Conservation (phyloP, 2,888 invertebrate species). For the Yponomeuta malinellus region DNA sequence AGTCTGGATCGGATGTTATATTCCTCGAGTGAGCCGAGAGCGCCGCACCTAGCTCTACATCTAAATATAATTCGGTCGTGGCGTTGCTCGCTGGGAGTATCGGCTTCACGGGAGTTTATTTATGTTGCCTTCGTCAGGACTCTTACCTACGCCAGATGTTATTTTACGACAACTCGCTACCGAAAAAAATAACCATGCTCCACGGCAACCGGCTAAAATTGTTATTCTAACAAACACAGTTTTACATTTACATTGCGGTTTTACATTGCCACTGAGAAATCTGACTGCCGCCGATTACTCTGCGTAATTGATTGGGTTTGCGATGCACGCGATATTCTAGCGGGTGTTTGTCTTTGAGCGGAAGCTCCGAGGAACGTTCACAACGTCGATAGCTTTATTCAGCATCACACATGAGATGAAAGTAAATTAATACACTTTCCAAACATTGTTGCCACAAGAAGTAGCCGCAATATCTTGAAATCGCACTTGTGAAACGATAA, state of each 20-base stretch:
- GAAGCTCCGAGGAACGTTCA: background rate
- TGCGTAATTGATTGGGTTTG: background rate
- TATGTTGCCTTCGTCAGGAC: constrained; percentile 68
- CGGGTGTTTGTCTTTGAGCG: background rate
- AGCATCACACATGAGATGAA: background rate
- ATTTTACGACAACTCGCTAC: constrained; percentile 63
- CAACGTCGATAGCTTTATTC: background rate
- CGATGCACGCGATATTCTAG: background rate
- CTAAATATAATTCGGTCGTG: constrained; percentile 19
- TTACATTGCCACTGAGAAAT: background rate
- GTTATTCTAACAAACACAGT: background rate
- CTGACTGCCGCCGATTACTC: background rate
- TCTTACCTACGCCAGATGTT: constrained; percentile 70
- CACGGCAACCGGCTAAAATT: constrained; percentile 6
- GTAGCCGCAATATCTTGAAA: constrained; percentile 24
- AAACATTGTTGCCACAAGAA: background rate
- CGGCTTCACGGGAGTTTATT: constrained; percentile 48
- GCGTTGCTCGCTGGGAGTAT: constrained; percentile 14
- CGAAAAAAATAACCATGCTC: constrained; percentile 38
- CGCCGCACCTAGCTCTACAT: constrained; percentile 12
- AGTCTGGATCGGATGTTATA: constrained; percentile 14
- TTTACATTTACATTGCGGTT: background rate
- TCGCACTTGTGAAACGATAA: constrained; percentile 29
- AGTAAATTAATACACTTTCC: background rate
- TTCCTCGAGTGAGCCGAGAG: constrained; percentile 1